Evolutionary conservation across 2,797 vertebrate genomes (phyloP).

Genomic region (Iguana delicatissima): DNA sequence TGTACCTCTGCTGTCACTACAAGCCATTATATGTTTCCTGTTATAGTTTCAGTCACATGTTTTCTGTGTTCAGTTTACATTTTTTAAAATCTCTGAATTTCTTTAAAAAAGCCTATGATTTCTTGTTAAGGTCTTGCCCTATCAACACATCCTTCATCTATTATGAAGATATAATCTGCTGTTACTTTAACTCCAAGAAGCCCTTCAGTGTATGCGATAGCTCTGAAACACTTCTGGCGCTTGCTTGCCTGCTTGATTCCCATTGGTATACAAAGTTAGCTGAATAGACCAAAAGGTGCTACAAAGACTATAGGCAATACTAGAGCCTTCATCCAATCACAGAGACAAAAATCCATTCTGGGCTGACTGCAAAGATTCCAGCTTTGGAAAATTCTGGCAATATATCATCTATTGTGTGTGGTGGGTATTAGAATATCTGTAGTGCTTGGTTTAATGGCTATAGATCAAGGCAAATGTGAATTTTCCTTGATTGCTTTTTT

Average conservation of each 20-base stretch:
- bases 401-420: background rate
- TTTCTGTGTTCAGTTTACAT: slow-evolving; percentile 32
- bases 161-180: slow-evolving; percentile 45
- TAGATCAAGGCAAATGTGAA: slow-evolving; percentile 8
- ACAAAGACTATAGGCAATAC: background rate
- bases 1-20: background rate
- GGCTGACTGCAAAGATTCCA: background rate
- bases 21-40: background rate
- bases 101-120: slow-evolving; percentile 33
- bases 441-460: background rate
- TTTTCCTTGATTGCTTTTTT: slow-evolving; percentile 12
- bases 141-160: slow-evolving; percentile 35
- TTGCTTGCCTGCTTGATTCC: background rate
- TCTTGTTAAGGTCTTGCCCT: slow-evolving; percentile 6
- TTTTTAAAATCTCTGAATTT: slow-evolving; percentile 32
- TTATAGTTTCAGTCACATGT: background rate
- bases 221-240: slow-evolving; percentile 48
- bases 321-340: background rate
- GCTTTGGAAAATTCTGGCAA: background rate
- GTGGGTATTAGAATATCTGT: background rate
- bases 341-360: background rate
- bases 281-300: background rate
- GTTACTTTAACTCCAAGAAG: slow-evolving; percentile 39
- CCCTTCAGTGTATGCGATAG: slow-evolving; percentile 19
- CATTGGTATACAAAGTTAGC: slow-evolving; percentile 29